These are phyloP conservation scores for Vanacampus margaritifer DNA, from an alignment of 2,113 vertebrate genomes.

Conservation along the genomic window DNA sequence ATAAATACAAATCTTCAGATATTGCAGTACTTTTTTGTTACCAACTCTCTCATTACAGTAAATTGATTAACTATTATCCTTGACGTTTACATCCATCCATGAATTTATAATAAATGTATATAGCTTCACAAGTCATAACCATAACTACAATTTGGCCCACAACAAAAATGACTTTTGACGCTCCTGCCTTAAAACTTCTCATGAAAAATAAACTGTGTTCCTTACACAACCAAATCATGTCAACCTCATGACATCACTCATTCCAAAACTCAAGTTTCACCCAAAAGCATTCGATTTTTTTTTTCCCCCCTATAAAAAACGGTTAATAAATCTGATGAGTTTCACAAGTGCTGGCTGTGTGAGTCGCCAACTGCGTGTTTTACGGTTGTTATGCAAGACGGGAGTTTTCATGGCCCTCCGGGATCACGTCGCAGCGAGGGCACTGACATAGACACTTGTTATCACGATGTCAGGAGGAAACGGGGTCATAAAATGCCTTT, in stretches of 20 bases:
- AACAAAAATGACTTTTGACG: no score
- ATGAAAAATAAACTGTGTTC: no score
- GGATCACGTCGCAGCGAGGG: slow-evolving; percentile 4
- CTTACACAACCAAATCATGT: neutral
- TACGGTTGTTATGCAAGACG: slow-evolving; percentile 49
- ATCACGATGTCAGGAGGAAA: neutral
- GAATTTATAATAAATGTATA: no score
- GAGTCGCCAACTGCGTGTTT: slow-evolving; percentile 1
- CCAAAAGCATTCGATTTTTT: neutral
- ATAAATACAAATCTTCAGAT: no score
- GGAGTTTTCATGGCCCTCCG: slow-evolving; percentile 38
- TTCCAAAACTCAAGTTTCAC: neutral
- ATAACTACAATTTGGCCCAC: no score
- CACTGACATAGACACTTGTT: slow-evolving; percentile 25
- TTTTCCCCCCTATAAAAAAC: no score
- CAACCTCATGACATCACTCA: neutral
- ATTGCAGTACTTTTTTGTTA: no score
- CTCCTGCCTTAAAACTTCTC: no score
- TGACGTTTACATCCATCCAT: no score
- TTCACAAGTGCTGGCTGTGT: slow-evolving; percentile 4
- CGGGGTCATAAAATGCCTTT: slow-evolving; percentile 5
- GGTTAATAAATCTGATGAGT: slow-evolving; percentile 1
- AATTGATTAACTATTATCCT: no score
- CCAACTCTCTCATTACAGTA: no score
- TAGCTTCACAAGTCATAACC: no score